Conservation (phyloP, 2,888 invertebrate genomes). For the Maniola hyperantus region DNA sequence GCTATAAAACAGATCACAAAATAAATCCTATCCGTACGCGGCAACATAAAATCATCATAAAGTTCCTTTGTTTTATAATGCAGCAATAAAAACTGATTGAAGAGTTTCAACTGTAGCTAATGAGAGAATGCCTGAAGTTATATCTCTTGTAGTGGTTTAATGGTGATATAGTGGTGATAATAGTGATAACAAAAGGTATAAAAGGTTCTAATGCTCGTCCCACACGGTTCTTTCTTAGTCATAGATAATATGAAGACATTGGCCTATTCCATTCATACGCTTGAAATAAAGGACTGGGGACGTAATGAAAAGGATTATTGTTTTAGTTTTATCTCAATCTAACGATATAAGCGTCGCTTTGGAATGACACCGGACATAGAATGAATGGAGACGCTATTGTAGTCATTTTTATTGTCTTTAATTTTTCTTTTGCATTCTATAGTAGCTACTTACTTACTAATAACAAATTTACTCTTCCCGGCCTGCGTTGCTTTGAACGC, state of each 20-base stretch:
- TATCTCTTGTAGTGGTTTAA: conserved; percentile 48
- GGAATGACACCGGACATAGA: conserved; percentile 32
- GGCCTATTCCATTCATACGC: conserved; percentile 62
- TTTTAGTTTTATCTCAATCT: conserved; percentile 81
- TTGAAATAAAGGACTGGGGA: conserved; percentile 71
- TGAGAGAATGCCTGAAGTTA: conserved; percentile 55
- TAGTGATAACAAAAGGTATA: conserved; percentile 53
- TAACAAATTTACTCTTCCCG: too few relatives aligned
- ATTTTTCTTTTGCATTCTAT: too few relatives aligned
- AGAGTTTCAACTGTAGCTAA: conserved; percentile 50
- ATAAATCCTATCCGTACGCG: conserved; percentile 35
- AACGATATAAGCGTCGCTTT: conserved; percentile 66
- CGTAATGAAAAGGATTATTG: conserved; percentile 80
- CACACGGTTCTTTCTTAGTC: conserved; percentile 54
- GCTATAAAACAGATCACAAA: conserved; percentile 18
- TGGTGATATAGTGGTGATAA: conserved; percentile 47
- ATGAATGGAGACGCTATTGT: conserved; percentile 29
- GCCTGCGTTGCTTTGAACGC: too few relatives aligned
- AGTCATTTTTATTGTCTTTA: too few relatives aligned
- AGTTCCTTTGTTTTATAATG: conserved; percentile 50
- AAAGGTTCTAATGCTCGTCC: conserved; percentile 58
- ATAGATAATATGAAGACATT: conserved; percentile 60
- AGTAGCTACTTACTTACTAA: too few relatives aligned
- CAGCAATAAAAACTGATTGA: conserved; percentile 45
- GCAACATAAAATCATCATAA: conserved; percentile 44